Evolutionary conservation across 2,888 invertebrate genomes (phyloP).

Genomic region (Rhodophaea formosa): DNA sequence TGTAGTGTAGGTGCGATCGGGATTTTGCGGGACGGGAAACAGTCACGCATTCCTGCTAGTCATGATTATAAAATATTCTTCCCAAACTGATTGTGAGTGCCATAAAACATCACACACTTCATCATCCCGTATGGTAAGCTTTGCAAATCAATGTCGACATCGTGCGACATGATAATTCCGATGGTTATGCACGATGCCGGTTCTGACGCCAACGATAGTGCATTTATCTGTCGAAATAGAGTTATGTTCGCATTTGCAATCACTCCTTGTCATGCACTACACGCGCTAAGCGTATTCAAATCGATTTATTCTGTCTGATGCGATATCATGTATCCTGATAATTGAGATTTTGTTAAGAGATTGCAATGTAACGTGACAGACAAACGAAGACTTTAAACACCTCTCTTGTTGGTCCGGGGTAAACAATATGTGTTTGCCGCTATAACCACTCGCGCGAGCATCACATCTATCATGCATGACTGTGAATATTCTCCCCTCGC

Average conservation of each 20-base stretch:
- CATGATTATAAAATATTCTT: neutral
- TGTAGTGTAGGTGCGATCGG: neutral
- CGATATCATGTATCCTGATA: no score
- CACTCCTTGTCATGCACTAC: neutral
- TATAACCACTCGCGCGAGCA: no score
- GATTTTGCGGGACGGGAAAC: neutral
- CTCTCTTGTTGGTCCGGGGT: no score
- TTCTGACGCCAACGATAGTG: neutral
- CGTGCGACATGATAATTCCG: neutral
- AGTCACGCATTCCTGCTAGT: neutral
- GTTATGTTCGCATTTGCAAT: neutral
- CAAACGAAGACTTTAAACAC: no score
- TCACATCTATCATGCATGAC: no score
- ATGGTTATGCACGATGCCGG: neutral
- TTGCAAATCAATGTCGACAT: neutral
- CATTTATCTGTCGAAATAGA: neutral
- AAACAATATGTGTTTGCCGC: no score
- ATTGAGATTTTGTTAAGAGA: no score
- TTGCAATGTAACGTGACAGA: no score
- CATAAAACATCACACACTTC: no score
- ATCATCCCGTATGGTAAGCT: no score
- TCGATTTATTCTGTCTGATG: neutral
- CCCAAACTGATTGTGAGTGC: neutral
- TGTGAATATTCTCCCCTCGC: no score
- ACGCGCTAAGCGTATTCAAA: neutral